phyloP scores from a whole-genome alignment of 2,797 vertebrate genomes.

The Poliocrania exsul region DNA sequence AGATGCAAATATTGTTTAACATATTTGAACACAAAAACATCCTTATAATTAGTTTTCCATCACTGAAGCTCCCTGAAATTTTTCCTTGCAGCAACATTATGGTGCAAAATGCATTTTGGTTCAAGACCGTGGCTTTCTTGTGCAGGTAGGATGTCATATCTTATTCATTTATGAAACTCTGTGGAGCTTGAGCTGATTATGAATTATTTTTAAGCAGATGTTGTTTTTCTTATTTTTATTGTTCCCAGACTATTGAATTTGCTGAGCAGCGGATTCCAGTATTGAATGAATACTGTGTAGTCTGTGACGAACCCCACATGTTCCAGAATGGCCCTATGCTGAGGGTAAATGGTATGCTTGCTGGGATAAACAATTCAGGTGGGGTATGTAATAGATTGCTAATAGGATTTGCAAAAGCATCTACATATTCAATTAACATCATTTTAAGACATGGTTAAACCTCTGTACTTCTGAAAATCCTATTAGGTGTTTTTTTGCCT shows the following conservation, averaged over 20 bases:
- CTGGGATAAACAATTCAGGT: background rate
- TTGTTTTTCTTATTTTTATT: conserved; percentile 20
- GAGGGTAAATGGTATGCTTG: conserved; percentile 74
- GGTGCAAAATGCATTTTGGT: conserved; percentile 83
- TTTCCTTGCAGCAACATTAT: conserved; percentile 78
- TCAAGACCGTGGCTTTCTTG: conserved; percentile 85
- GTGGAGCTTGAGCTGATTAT: background rate
- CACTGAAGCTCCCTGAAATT: background rate
- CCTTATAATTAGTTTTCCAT: background rate
- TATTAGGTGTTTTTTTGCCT: background rate
- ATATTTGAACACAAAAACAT: background rate
- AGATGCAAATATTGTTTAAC: background rate
- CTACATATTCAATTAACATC: background rate
- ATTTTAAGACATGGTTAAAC: background rate
- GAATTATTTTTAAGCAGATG: background rate
- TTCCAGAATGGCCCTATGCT: conserved; percentile 90
- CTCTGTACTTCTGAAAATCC: background rate
- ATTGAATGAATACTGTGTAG: conserved; percentile 87
- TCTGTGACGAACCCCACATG: conserved; percentile 87
- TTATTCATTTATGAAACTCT: background rate
- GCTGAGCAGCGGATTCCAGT: conserved; percentile 87
- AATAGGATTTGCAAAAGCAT: background rate
- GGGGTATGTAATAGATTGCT: background rate
- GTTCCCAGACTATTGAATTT: conserved; percentile 84
- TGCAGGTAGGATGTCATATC: conserved; percentile 78